Evolutionary conservation across 2,113 vertebrate genomes (phyloP).

Genomic region (Rhagologus leucostigma): DNA sequence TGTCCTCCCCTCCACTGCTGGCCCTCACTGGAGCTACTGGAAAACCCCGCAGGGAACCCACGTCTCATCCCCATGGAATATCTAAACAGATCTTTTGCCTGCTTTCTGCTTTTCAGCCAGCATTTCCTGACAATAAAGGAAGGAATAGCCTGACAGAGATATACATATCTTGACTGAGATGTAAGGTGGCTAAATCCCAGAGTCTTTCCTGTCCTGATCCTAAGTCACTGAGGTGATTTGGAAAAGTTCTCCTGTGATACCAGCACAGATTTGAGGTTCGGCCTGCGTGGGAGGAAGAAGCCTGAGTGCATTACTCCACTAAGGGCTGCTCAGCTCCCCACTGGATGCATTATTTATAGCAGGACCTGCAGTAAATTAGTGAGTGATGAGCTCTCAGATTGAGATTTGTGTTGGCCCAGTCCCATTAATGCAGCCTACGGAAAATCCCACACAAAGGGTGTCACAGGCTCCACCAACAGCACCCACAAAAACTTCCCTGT

Average conservation of each 20-base stretch:
- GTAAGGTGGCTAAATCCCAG: background rate
- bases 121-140: background rate
- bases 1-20: background rate
- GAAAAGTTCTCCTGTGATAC: background rate
- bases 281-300: constrained; percentile 13
- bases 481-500: background rate
- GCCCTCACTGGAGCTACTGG: background rate
- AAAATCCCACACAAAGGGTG: background rate
- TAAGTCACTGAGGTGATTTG: background rate
- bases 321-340: background rate
- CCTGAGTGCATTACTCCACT: constrained; percentile 23
- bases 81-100: background rate
- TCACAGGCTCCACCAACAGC: background rate
- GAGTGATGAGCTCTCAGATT: constrained; percentile 24
- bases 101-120: background rate
- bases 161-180: background rate
- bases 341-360: constrained; percentile 65
- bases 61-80: background rate
- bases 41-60: background rate
- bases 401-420: background rate
- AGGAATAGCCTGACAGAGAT: background rate
- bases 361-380: constrained; percentile 40
- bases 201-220: background rate
- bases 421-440: background rate
- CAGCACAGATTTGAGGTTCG: background rate